Evolutionary conservation across 2,888 invertebrate genomes (phyloP), one percentile per base, ranked within the genome.

Genomic region (Mesoligia furuncula): DNA sequence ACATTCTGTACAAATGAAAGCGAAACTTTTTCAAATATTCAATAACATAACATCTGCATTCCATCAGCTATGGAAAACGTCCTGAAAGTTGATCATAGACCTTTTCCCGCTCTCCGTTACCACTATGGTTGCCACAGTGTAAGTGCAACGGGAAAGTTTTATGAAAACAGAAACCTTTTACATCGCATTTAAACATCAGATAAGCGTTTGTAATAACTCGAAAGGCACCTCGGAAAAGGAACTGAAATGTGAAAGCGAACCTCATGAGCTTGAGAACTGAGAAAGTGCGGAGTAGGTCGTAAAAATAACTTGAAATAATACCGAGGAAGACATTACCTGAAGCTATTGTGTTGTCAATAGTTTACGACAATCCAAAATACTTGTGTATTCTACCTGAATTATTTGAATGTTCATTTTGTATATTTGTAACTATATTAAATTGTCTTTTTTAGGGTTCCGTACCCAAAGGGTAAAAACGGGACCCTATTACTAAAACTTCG

Each of bases 171-270:
- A 59, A 65, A 65, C 83, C 57, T 82, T 83, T 79, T 42, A 77
- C 24, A 77, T 27, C 11, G 24, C 13, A 54, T 77, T 77, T 77
- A 83, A 79, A 27, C 78, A 72, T 80, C 80, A 59, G 81, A 65
- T 80, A 85, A 64, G 31, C 54, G 31, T 61, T 69, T 64, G 72
- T 65, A 51, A 81, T 68, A 81, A 69, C 70, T 65, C 48, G 31
- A 64, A 61, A 73, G 79, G 62, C 51, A 54, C 36, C 31, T 69
- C n/a, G 51, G 84, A 45, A 73, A 84, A 69, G 66, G 69, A 69
- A 75, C 84, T 84, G 87, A 79, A 87, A 68, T 79, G 84, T 87
- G 87, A 84, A 84, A 84, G 84, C 64, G n/a, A 39, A 77, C 61
- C 67, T 81, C 85, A 51, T 74, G 42, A 73, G 78, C 84, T 48